phyloP scores from a whole-genome alignment of 2,888 invertebrate species.

The Miltochrista miniata region DNA sequence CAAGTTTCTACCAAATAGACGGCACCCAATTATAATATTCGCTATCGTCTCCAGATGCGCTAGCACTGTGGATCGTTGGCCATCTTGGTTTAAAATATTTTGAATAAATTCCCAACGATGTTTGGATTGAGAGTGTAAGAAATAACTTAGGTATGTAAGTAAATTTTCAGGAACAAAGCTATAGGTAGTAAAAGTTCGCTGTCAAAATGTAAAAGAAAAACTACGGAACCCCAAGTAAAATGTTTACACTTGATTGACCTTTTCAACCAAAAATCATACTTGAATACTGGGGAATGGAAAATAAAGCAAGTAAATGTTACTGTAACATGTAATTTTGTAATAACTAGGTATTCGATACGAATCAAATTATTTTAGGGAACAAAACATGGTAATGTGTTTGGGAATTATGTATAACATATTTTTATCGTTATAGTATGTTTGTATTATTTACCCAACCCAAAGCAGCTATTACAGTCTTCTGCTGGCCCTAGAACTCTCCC shows the following conservation, averaged over 20 bases:
- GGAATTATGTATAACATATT: conserved; percentile 41
- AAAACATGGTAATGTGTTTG: conserved; percentile 59
- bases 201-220: neutral
- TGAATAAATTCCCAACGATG: too few relatives aligned
- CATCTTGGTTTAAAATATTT: too few relatives aligned
- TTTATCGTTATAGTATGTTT: conserved; percentile 22
- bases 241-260: conserved; percentile 44
- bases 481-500: too few relatives aligned
- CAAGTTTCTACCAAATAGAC: too few relatives aligned
- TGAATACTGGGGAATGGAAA: conserved; percentile 73
- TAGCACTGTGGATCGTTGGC: too few relatives aligned
- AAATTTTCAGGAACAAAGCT: neutral
- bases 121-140: too few relatives aligned
- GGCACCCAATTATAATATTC: too few relatives aligned
- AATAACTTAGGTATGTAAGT: too few relatives aligned
- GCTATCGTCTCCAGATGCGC: too few relatives aligned
- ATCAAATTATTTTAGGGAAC: conserved; percentile 71
- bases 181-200: neutral
- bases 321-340: conserved; percentile 79
- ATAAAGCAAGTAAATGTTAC: conserved; percentile 72
- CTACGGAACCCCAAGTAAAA: conserved; percentile 41
- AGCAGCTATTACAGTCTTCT: too few relatives aligned
- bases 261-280: conserved; percentile 70
- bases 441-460: too few relatives aligned
- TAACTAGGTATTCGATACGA: conserved; percentile 73